These are phyloP conservation scores for Charaxes varanes DNA, from an alignment of 1,140 invertebrate genomes.

Conservation along the genomic window DNA sequence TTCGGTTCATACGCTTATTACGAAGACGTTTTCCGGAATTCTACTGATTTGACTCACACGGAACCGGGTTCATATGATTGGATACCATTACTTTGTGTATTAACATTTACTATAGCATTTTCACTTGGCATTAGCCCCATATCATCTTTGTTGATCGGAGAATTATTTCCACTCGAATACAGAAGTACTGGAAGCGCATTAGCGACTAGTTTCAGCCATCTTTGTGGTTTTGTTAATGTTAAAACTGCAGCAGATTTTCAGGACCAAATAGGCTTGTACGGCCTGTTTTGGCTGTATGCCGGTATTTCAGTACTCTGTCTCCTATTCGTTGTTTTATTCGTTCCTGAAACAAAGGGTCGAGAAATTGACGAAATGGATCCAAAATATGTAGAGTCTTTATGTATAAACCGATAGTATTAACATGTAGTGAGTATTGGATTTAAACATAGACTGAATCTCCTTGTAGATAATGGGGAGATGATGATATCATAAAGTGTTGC, in stretches of 20 bases:
- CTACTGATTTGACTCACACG: constrained; percentile 37
- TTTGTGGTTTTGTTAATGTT: constrained; percentile 90
- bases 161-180: constrained; percentile 90
- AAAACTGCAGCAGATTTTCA: constrained; percentile 91
- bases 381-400: constrained; percentile 76
- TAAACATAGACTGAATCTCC: constrained; percentile 34
- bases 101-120: constrained; percentile 89
- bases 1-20: constrained; percentile 89
- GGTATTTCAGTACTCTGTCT: constrained; percentile 87
- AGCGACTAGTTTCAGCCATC: constrained; percentile 89
- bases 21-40: constrained; percentile 73
- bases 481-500: constrained; percentile 4
- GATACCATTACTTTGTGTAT: constrained; percentile 87
- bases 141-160: constrained; percentile 90
- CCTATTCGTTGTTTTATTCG: constrained; percentile 88
- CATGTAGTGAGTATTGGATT: constrained; percentile 12
- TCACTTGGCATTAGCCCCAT: constrained; percentile 92
- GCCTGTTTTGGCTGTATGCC: constrained; percentile 92
- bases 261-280: constrained; percentile 83
- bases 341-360: constrained; percentile 93
- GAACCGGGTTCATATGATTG: constrained; percentile 79
- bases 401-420: constrained; percentile 66
- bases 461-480: constrained; percentile 20
- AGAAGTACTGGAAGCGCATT: constrained; percentile 88
- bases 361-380: constrained; percentile 91